Base-by-base conservation (phyloP, 2,113 vertebrate species). In the Clinocottus analis region DNA sequence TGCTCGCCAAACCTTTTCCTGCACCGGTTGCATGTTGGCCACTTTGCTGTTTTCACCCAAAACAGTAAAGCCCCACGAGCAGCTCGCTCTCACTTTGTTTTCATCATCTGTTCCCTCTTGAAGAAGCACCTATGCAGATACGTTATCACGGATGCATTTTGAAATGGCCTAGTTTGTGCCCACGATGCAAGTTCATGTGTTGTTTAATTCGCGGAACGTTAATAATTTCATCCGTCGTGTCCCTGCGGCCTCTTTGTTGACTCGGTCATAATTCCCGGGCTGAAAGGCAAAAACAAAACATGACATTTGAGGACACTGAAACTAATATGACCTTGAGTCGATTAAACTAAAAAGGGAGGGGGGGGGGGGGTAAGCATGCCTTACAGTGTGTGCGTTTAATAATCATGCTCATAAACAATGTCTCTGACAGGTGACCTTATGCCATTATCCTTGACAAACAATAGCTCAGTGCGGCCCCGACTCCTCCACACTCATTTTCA, bases 361-460 rank as follows among this genome's bases (percentile, higher is more conserved):
- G 33, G 8, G 14, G 37, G 11, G 2, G 4, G 12, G 33, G 8
- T 41, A 23, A 67, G 45, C 37, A 51, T 51, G 35, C 27, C 23
- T 66, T 39, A 70, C 14, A 65, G 31, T 4, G 47, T 72, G 7
- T 7, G 56, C 29, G 53, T 80, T 37, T 37, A 79, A 65, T 39
- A 49, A 69, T 76, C 47, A 23, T 0, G 5, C 62, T 39, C 43
- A 35, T 64, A 67, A 85, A 78, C 70, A 81, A 66, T 10, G 58
- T 70, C 43, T 74, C 61, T 25, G 53, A 47, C 79, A 75, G 72
- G 55, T 74, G 72, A 71, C 64, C 53, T 39, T 39, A 1, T 60
- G 43, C 60, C 41, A 56, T 88, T 85, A 82, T 86, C 47, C 33
- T 41, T 49, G 64, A 79, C 70, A 75, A 85, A 90, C 85, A 93